Percentiles rank a stretch among this genome's conserved stretches.
Conservation (phyloP, 2,113 vertebrate genomes). For the Lichenostomus cassidix region DNA sequence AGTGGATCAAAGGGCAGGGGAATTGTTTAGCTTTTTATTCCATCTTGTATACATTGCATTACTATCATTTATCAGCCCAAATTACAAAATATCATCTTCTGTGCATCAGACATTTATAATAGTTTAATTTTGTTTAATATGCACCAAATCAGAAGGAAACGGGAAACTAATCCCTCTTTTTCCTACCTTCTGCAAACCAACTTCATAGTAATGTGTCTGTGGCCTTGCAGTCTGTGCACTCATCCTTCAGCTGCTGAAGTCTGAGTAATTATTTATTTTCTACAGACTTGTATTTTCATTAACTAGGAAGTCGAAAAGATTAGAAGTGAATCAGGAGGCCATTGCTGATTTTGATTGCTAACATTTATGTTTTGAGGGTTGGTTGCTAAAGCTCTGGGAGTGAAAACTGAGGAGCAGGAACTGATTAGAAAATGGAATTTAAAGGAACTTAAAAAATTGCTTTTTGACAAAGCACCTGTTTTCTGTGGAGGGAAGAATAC, state of each 20-base stretch:
- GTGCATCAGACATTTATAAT: neutral
- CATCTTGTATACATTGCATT: neutral
- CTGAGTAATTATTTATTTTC: neutral
- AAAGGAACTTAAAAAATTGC: neutral
- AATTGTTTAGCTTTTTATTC: neutral
- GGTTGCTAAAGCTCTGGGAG: neutral
- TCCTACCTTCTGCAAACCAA: neutral
- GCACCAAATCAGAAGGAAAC: neutral
- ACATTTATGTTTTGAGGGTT: neutral
- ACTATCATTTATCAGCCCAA: neutral
- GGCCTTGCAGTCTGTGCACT: neutral
- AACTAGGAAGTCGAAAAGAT: neutral
- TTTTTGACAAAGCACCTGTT: neutral
- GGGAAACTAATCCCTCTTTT: neutral
- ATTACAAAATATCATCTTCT: neutral
- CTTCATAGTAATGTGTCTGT: neutral
- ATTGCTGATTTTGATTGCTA: neutral
- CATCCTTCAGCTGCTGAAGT: neutral
- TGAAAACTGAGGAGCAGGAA: neutral
- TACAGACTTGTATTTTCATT: neutral
- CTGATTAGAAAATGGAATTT: neutral
- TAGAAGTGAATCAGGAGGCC: neutral
- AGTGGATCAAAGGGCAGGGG: neutral
- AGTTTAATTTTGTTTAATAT: neutral
- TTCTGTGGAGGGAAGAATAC: neutral